Evolutionary conservation across 2,888 invertebrate genomes (phyloP).

Genomic region (Dryomyza anilis): DNA sequence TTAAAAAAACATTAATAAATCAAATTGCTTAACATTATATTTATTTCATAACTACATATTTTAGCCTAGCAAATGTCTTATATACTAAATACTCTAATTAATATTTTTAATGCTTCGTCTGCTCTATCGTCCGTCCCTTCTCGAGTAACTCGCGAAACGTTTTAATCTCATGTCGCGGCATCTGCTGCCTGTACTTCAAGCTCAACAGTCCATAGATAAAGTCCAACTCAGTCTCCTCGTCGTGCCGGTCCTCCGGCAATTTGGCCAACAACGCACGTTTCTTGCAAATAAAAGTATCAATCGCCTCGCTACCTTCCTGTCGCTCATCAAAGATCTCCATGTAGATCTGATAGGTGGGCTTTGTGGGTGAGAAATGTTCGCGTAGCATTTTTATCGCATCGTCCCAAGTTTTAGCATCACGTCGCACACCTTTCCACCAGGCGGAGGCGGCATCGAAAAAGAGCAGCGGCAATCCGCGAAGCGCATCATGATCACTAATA

Average conservation of each 20-base stretch:
- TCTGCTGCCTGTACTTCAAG: conserved; percentile 44
- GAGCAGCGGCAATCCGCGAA: conserved; percentile 51
- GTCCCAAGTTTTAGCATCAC: conserved; percentile 51
- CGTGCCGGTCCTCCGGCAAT: conserved; percentile 52
- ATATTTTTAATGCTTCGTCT: no score
- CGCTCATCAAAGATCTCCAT: conserved; percentile 51
- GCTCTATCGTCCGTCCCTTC: conserved; percentile 44
- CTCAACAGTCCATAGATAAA: conserved; percentile 47
- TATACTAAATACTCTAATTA: no score
- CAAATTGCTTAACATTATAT: no score
- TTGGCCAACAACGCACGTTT: conserved; percentile 54
- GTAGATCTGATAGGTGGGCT: conserved; percentile 54
- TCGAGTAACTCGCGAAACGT: conserved; percentile 48
- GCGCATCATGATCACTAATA: conserved; percentile 53
- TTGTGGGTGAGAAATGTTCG: conserved; percentile 55
- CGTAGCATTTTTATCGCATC: conserved; percentile 49
- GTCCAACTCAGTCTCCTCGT: conserved; percentile 54
- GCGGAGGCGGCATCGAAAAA: conserved; percentile 47
- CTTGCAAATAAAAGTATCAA: conserved; percentile 53
- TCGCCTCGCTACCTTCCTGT: conserved; percentile 39
- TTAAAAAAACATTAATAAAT: no score
- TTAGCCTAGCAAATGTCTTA: no score
- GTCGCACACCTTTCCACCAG: conserved; percentile 57
- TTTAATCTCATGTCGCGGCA: conserved; percentile 48
- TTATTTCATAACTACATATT: no score